Evolutionary conservation across 2,888 invertebrate genomes (phyloP), one percentile per base, ranked within the genome.

Genomic region (Chrysolina americana): DNA sequence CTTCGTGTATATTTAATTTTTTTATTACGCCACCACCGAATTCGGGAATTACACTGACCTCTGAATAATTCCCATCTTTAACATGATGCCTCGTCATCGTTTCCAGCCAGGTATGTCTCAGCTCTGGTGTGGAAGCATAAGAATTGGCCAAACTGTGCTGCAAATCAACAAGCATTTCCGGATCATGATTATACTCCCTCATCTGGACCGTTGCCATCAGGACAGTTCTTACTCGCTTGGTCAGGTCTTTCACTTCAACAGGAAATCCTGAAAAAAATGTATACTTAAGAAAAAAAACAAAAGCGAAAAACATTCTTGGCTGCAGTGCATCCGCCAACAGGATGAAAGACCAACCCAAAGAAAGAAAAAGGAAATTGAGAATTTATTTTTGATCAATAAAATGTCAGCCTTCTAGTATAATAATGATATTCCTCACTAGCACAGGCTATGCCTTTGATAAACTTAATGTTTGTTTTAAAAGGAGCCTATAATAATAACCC

Each of bases 31-130:
- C 28, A 28, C 28, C 19, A 53, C 19, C 11, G 19, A 53, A 9
- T 53, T 62, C 15, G 36, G 44, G 10, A 36, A 4, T 13, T 23
- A 21, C 13, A 13, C 21, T 65, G 85, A 96, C 96, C 92, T 98
- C 98, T 3, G 98, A 97, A 83, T 93, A 93, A 89, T 98, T 95
- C 44, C 92, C 92, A 84, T 95, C 93, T 76, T 94, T 90, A 9
- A 93, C 92, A 85, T 98, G 97, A 87, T 96, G 94, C 83, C 93
- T 92, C 15, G 98, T 96, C 92, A 98, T 95, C 1, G 96, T 96
- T 81, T 97, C 94, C n/a, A 98, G 92, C 98, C 98, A 98, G 0
- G 98, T 98, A 87, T 96, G 96, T 0, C 98, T 90, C 74, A 98
- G 89, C 83, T 98, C 96, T 0, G 98, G 98, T 0, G 98, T 98